phyloP scores from a whole-genome alignment of 2,113 vertebrate genomes.

The Phaethon lepturus region DNA sequence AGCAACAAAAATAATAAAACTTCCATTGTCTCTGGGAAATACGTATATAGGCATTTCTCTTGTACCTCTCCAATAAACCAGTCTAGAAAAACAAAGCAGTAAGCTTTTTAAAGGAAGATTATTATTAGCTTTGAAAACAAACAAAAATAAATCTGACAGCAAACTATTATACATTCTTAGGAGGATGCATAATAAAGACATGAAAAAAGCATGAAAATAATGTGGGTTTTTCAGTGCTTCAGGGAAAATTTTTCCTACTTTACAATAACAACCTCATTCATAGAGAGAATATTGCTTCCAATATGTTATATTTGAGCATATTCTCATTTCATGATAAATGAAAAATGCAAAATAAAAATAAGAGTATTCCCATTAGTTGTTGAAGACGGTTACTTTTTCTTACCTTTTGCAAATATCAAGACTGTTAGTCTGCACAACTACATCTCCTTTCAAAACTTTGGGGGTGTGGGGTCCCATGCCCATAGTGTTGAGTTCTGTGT shows the following conservation, averaged over 20 bases:
- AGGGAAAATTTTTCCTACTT: neutral
- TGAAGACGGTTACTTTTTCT: neutral
- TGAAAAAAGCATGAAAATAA: neutral
- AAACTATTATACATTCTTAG: neutral
- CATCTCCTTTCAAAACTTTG: neutral
- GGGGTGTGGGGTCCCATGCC: neutral
- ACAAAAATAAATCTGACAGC: neutral
- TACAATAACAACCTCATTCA: neutral
- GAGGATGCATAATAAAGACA: neutral
- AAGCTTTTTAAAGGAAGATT: neutral
- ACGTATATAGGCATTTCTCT: neutral
- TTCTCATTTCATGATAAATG: neutral
- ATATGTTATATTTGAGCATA: neutral
- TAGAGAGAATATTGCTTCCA: neutral
- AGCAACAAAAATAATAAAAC: neutral
- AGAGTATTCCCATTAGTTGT: neutral
- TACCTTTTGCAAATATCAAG: neutral
- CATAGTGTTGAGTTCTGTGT: neutral
- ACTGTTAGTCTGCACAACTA: neutral
- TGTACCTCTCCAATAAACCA: neutral
- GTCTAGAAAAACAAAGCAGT: neutral
- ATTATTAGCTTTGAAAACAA: slow-evolving; percentile 9
- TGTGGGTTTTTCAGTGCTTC: neutral
- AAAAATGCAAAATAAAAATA: neutral
- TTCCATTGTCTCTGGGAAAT: neutral